Evolutionary conservation across 2,797 vertebrate species (phyloP), one percentile per base, ranked within the genome.

Genomic region (Cossypha caffra): DNA sequence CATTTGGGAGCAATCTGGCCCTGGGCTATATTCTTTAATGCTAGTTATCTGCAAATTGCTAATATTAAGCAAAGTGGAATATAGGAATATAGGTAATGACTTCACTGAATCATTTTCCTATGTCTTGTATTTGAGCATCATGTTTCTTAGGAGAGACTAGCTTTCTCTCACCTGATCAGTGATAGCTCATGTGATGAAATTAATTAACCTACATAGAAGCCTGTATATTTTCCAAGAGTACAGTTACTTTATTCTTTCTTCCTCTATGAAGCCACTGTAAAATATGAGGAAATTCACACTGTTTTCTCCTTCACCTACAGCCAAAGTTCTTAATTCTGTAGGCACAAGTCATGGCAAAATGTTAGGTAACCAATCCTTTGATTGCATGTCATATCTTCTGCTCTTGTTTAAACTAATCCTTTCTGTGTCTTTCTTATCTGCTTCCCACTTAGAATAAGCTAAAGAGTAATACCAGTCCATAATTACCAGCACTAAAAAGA

Each of bases 41-140:
- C 33, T 66, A 29, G 66, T 90, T 90, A 69, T 94, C 54, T 88
- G 48, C 57, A 80, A 93, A 91, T 89, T 71, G 69, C 69, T 95
- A 55, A 74, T 91, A 63, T 59, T 94, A 66, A 94, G 43, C 33
- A 69, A 87, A 91, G 54, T 42, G 40, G 29, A 72, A 43, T 81
- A n/a, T 31, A 43, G 63, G 35, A 52, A 29, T 50, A 28, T 50
- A 50, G 7, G 4, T 86, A 86, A 71, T 74, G 47, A 83, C 69
- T 92, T 94, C 45, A 71, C 43, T 7, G 9, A 73, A 57, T 67
- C 7, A 64, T 91, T 88, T 94, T 77, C 19, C 64, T 71, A 2
- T 91, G 47, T 90, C 40, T 94, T 89, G 25, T 82, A 14, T 84
- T 86, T 85, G 42, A 43, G 6, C 54, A 37, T 79, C 16, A 2